Conservation (phyloP, 2,888 invertebrate species). For the Drosophila borborema region DNA sequence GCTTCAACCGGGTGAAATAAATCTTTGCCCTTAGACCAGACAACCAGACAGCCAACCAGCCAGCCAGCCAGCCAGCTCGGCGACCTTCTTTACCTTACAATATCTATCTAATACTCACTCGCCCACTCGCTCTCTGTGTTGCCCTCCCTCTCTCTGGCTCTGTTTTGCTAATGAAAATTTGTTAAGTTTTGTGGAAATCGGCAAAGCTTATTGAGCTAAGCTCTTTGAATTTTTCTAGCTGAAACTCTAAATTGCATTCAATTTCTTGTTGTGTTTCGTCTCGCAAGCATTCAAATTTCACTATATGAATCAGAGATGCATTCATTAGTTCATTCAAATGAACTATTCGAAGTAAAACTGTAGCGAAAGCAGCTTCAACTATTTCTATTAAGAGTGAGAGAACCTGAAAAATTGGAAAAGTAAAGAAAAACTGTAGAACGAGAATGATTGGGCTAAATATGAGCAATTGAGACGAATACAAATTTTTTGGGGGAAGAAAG, state of each 20-base stretch:
- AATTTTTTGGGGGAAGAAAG: too few relatives aligned
- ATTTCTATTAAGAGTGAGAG: too few relatives aligned
- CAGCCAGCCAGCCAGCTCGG: not conserved
- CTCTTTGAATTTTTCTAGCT: not conserved
- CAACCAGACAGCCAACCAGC: not conserved
- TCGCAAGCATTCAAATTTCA: constrained; percentile 28
- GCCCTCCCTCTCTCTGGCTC: constrained; percentile 7
- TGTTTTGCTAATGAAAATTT: constrained; percentile 3
- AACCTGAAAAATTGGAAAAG: too few relatives aligned
- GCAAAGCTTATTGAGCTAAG: constrained; percentile 38
- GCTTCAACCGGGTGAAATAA: constrained; percentile 76
- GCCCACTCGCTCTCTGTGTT: not conserved
- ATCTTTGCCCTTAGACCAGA: constrained; percentile 56
- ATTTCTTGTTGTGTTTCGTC: not conserved
- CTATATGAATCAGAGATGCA: constrained; percentile 3
- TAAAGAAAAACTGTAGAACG: too few relatives aligned
- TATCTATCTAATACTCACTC: not conserved
- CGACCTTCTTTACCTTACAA: constrained; percentile 12
- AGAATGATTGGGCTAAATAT: too few relatives aligned
- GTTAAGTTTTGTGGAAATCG: not conserved
- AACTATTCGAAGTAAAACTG: not conserved
- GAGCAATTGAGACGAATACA: too few relatives aligned
- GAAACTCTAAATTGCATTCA: constrained; percentile 34
- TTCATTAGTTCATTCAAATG: not conserved
- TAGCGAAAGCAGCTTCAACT: too few relatives aligned